Conservation (phyloP, 2,888 invertebrate genomes). For the Pollenia angustigena region DNA sequence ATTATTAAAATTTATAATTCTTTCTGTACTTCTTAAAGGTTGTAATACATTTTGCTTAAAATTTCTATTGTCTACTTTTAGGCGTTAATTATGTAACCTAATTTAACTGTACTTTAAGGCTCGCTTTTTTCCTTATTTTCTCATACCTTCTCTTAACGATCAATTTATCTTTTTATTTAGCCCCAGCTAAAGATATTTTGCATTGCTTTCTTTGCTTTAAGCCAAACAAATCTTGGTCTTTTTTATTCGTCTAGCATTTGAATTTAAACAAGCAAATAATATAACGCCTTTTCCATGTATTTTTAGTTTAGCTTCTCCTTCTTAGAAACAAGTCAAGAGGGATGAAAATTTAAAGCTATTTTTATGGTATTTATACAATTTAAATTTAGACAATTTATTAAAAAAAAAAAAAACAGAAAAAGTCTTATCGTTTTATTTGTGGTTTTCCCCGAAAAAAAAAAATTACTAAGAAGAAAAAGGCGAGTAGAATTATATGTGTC, state of each 20-base stretch:
- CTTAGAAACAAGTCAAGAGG: not conserved
- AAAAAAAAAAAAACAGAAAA: not conserved
- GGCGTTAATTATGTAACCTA: constrained; percentile 6
- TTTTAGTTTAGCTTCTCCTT: not conserved
- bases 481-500: no score
- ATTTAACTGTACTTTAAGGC: constrained; percentile 12
- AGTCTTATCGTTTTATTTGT: constrained; percentile 18
- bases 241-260: constrained; percentile 46
- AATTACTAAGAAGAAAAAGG: not conserved
- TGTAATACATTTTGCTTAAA: no score
- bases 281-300: constrained; percentile 67
- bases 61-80: constrained; percentile 18
- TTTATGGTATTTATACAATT: constrained; percentile 44
- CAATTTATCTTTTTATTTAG: not conserved
- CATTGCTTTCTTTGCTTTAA: not conserved
- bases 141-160: not conserved
- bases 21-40: no score
- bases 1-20: no score
- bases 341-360: constrained; percentile 38
- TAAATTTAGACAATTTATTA: not conserved
- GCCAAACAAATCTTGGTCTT: constrained; percentile 24
- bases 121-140: not conserved
- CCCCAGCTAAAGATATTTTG: no score
- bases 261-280: constrained; percentile 53
- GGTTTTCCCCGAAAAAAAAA: constrained; percentile 16